Conservation (phyloP, 2,113 vertebrate species). For the Herpailurus yagouaroundi region DNA sequence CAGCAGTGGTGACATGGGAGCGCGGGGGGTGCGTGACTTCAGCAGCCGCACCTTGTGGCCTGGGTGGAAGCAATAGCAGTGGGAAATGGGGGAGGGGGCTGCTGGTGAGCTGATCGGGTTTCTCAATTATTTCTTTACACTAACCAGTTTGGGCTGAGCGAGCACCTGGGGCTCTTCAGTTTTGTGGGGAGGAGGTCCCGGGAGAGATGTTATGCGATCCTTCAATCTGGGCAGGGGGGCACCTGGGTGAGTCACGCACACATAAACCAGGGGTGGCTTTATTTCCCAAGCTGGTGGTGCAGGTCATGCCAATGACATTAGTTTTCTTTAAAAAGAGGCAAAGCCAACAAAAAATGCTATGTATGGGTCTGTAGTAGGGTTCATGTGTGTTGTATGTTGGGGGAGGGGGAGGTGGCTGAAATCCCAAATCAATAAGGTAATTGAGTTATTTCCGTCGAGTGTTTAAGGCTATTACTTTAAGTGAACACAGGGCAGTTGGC, state of each 20-base stretch:
- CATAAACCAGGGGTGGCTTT: neutral
- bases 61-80: neutral
- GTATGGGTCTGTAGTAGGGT: neutral
- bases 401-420: constrained; percentile 5
- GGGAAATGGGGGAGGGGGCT: neutral
- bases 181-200: neutral
- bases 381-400: neutral
- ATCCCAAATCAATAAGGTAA: constrained; percentile 37
- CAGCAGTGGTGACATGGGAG: accelerated
- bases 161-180: neutral
- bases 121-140: neutral
- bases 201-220: neutral
- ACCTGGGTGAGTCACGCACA: neutral
- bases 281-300: neutral
- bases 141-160: neutral
- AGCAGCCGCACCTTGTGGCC: neutral
- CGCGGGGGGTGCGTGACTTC: accelerated
- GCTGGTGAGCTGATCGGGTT: neutral
- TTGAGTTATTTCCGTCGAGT: constrained; percentile 49
- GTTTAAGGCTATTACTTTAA: constrained; percentile 55
- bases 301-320: neutral
- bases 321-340: neutral
- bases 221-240: neutral
- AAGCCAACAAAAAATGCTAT: neutral
- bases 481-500: neutral